A percentile compares a stretch with the other conserved stretches of the same genome.
Evolutionary conservation across 2,888 invertebrate genomes (phyloP).

Genomic region (Drosophila basisetae): DNA sequence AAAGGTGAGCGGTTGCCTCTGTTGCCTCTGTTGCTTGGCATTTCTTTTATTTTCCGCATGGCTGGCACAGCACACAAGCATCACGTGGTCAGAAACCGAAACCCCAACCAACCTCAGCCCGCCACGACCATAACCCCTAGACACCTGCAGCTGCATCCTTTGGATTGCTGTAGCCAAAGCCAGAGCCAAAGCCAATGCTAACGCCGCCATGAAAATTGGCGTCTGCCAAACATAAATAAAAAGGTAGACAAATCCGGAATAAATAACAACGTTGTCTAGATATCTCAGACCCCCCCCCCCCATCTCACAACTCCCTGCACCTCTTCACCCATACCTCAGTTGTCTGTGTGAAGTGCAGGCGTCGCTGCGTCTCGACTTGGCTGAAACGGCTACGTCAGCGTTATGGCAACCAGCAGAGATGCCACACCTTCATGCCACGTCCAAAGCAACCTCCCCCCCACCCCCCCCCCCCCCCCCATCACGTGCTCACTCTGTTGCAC

Average conservation of each 20-base stretch:
- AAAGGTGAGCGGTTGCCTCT: constrained; percentile 66
- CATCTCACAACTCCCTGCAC: accelerated
- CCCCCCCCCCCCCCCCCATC: background rate
- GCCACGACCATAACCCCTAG: background rate
- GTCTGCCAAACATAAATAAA: constrained; percentile 82
- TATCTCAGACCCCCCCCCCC: background rate
- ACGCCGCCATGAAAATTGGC: constrained; percentile 78
- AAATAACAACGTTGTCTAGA: constrained; percentile 78
- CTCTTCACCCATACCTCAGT: background rate
- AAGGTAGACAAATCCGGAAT: constrained; percentile 82
- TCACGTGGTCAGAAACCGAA: constrained; percentile 55
- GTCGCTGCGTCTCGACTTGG: constrained; percentile 45
- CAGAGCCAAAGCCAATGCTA: constrained; percentile 17
- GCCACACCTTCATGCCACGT: constrained; percentile 22
- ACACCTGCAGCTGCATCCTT: constrained; percentile 54
- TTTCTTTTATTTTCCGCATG: constrained; percentile 74
- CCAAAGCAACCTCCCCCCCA: too few species aligned
- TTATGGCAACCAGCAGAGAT: constrained; percentile 71
- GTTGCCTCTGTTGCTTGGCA: constrained; percentile 38
- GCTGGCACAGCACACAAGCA: constrained; percentile 50
- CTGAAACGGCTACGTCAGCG: constrained; percentile 63
- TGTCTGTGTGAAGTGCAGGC: constrained; percentile 39
- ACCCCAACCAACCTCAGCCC: background rate
- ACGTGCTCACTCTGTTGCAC: constrained; percentile 38
- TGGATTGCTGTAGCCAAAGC: constrained; percentile 37